These are phyloP conservation scores for Taeniopygia guttata DNA, from an alignment of 2,797 vertebrate genomes.

Conservation along the genomic window DNA sequence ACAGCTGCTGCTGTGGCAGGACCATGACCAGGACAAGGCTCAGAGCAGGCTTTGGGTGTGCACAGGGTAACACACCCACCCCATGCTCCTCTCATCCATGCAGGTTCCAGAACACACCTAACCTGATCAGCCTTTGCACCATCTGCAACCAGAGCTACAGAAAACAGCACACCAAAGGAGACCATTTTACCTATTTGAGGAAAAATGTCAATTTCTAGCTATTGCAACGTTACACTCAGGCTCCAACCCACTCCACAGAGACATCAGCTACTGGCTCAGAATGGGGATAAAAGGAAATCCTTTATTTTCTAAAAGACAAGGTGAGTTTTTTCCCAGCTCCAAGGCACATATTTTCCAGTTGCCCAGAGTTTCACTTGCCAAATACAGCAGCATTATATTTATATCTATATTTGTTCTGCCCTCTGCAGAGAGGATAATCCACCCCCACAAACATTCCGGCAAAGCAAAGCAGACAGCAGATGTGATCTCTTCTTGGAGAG, in stretches of 20 bases:
- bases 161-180: background rate
- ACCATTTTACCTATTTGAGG: background rate
- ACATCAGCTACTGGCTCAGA: background rate
- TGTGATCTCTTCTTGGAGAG: background rate
- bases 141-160: background rate
- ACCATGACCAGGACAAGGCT: background rate
- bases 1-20: background rate
- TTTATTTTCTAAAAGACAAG: background rate
- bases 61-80: too few relatives aligned
- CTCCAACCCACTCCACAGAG: background rate
- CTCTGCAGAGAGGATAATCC: background rate
- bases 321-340: background rate
- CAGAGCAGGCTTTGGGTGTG: background rate
- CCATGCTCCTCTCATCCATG: fast-evolving
- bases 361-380: background rate
- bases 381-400: background rate
- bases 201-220: background rate
- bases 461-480: background rate
- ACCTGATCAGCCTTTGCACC: background rate
- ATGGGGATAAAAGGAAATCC: background rate
- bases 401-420: background rate
- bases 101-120: background rate
- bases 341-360: background rate
- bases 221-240: background rate
- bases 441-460: background rate